Conservation (phyloP, 2,113 vertebrate species). For the Periophthalmus modestus region DNA sequence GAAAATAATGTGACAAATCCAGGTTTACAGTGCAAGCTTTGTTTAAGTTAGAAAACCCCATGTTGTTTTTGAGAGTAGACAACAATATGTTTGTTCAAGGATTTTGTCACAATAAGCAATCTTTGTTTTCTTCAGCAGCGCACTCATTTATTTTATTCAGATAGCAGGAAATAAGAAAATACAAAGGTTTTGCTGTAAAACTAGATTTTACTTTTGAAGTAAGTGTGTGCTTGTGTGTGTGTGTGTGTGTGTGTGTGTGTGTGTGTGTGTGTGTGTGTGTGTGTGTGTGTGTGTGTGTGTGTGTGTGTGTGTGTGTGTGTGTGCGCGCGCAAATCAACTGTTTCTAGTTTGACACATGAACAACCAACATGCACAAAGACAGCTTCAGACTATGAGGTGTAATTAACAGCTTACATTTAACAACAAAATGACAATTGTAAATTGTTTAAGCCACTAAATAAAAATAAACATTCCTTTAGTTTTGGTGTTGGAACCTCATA, state of each 20-base stretch:
- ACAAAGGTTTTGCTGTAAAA: background rate
- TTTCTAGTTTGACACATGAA: background rate
- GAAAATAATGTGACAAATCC: background rate
- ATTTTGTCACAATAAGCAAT: slow-evolving; percentile 12
- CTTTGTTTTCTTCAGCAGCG: slow-evolving; percentile 23
- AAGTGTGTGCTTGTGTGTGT: too few relatives aligned
- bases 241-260: too few relatives aligned
- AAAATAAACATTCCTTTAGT: background rate
- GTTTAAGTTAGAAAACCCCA: slow-evolving; percentile 15
- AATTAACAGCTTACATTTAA: background rate
- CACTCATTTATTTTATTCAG: background rate
- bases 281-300: too few relatives aligned
- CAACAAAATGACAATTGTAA: background rate
- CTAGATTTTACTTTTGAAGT: background rate
- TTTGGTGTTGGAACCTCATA: background rate
- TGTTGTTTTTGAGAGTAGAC: slow-evolving; percentile 9
- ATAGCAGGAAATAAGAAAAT: background rate
- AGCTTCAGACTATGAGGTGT: background rate
- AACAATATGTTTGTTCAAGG: slow-evolving; percentile 35
- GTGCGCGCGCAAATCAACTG: background rate
- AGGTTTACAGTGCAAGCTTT: background rate
- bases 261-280: too few relatives aligned
- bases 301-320: too few relatives aligned
- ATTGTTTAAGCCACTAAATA: background rate
- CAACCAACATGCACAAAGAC: background rate